Evolutionary conservation across 1,140 invertebrate species (phyloP).

Genomic region (Sminthurinus signatus): DNA sequence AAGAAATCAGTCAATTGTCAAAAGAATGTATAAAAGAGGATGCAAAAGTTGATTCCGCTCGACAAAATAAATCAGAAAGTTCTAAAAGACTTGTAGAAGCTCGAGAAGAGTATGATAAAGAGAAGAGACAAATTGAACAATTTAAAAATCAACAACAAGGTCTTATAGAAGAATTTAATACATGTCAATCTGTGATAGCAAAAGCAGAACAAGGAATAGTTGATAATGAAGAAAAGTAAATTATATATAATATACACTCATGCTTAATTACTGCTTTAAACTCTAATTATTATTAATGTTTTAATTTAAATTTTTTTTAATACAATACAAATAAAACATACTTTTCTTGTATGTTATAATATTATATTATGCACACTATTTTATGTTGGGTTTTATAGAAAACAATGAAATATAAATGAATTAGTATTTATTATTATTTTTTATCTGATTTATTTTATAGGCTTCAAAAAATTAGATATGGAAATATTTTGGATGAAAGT

Average conservation of each 20-base stretch:
- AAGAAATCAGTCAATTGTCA: not conserved
- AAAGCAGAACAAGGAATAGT: slow-evolving; percentile 54
- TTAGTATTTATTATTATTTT: not conserved
- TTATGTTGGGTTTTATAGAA: no score
- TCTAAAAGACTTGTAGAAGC: not conserved
- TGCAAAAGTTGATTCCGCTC: not conserved
- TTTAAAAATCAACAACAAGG: slow-evolving; percentile 29
- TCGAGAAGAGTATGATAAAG: slow-evolving; percentile 48
- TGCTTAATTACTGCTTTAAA: not conserved
- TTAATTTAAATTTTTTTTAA: not conserved
- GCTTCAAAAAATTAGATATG: not conserved
- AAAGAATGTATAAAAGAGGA: not conserved
- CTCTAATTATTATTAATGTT: not conserved
- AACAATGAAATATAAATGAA: not conserved
- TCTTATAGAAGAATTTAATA: slow-evolving; percentile 56
- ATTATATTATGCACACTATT: no score
- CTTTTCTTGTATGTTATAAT: no score
- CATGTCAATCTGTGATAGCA: slow-evolving; percentile 61
- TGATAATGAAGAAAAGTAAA: slow-evolving; percentile 5
- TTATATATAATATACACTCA: slow-evolving; percentile 1
- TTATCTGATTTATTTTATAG: not conserved
- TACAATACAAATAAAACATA: no score
- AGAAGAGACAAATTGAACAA: slow-evolving; percentile 61
- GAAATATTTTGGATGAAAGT: slow-evolving; percentile 4
- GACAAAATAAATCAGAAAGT: not conserved